Conservation (phyloP, 2,888 invertebrate genomes). For the Syritta pipiens region DNA sequence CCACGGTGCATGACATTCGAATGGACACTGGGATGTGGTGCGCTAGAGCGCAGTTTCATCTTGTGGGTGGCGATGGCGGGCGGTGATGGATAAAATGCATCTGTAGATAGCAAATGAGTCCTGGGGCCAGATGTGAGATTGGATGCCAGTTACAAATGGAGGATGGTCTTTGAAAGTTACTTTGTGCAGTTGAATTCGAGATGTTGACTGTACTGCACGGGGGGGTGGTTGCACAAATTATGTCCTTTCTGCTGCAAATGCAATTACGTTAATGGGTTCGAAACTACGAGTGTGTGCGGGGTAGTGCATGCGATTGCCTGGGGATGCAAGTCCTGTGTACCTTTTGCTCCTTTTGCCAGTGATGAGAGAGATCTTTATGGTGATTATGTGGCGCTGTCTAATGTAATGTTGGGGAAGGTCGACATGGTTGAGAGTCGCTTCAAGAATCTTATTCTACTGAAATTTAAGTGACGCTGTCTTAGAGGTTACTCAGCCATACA, state of each 20-base stretch:
- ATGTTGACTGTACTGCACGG: slow-evolving; percentile 2
- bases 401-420: too few species aligned
- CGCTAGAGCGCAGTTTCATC: slow-evolving; percentile 44
- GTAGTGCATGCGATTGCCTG: too few species aligned
- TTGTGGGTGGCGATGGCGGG: slow-evolving; percentile 25
- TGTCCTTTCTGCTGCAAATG: slow-evolving; percentile 48
- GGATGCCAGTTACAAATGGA: slow-evolving; percentile 5
- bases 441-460: too few species aligned
- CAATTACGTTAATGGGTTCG: slow-evolving; percentile 54
- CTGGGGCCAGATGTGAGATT: slow-evolving; percentile 10
- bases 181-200: slow-evolving; percentile 7
- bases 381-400: too few species aligned
- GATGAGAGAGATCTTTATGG: too few species aligned
- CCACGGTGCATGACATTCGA: slow-evolving; percentile 38
- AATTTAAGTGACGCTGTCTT: too few species aligned
- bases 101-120: slow-evolving; percentile 10
- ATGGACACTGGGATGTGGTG: slow-evolving; percentile 7
- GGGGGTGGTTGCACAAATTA: slow-evolving; percentile 9
- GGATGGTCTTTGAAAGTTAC: slow-evolving; percentile 26
- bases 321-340: not conserved
- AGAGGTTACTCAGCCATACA: too few species aligned
- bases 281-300: not conserved
- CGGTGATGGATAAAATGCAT: not conserved
- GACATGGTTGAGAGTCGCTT: too few species aligned
- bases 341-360: too few species aligned